Percentiles rank a stretch among this genome's conserved stretches.
phyloP scores from a whole-genome alignment of 2,888 invertebrate genomes.

The Folsomia candida region DNA sequence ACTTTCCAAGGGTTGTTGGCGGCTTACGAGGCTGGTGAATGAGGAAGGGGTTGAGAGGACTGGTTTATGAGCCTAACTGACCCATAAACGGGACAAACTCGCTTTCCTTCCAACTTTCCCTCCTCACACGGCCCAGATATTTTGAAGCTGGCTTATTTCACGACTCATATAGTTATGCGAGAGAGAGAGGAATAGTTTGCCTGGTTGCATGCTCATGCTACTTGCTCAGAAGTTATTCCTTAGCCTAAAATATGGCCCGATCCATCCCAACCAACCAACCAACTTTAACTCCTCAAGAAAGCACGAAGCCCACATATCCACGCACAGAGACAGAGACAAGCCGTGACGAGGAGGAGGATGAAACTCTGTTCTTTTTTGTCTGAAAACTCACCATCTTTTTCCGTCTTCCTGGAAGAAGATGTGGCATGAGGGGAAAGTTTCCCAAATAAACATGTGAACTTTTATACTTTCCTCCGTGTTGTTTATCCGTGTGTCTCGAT shows the following conservation, averaged over 20 bases:
- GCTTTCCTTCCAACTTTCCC: not conserved
- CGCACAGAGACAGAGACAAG: too few species aligned
- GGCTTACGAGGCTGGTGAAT: not conserved
- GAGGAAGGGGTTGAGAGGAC: not conserved
- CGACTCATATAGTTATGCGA: too few species aligned
- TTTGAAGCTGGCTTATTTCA: too few species aligned
- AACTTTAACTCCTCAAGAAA: not conserved
- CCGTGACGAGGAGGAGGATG: too few species aligned
- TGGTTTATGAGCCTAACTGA: not conserved
- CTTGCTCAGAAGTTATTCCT: not conserved
- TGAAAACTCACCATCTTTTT: too few species aligned
- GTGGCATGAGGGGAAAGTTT: not conserved
- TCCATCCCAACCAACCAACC: not conserved
- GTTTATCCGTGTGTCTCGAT: not conserved
- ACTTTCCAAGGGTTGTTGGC: not conserved
- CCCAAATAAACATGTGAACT: not conserved
- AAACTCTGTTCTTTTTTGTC: too few species aligned
- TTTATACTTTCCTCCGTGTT: not conserved
- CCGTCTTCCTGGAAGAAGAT: not conserved
- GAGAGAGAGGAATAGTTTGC: not conserved
- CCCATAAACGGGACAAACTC: not conserved
- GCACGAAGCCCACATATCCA: too few species aligned
- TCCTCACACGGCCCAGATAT: too few species aligned
- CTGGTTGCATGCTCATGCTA: not conserved
- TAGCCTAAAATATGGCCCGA: not conserved